Evolutionary conservation across 2,113 vertebrate genomes (phyloP).

Genomic region (Etia nguti): DNA sequence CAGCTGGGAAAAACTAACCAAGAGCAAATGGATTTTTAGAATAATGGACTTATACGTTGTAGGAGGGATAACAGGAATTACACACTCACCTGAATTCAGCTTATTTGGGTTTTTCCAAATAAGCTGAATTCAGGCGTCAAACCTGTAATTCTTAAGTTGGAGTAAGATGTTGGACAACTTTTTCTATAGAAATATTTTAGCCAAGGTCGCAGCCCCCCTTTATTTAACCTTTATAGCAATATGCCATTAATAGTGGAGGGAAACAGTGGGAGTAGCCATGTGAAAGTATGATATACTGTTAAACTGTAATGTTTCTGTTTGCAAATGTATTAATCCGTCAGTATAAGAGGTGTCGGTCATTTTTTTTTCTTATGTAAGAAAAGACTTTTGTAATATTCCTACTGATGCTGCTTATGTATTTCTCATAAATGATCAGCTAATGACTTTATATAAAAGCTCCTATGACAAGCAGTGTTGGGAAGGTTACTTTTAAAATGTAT

Average conservation of each 20-base stretch:
- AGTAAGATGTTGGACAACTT: not conserved
- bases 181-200: not conserved
- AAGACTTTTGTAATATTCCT: not conserved
- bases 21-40: not conserved
- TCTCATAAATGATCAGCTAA: not conserved
- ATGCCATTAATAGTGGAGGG: not conserved
- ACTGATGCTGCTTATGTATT: not conserved
- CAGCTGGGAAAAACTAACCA: not conserved
- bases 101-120: not conserved
- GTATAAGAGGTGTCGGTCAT: not conserved
- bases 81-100: not conserved
- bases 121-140: not conserved
- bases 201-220: not conserved
- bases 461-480: no score
- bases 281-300: not conserved
- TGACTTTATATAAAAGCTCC: not conserved
- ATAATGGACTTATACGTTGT: not conserved
- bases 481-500: no score
- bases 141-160: not conserved
- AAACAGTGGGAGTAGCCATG: not conserved
- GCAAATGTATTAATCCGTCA: not conserved
- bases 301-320: not conserved
- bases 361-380: not conserved
- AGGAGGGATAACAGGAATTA: not conserved
- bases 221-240: not conserved